Evolutionary conservation across 2,888 invertebrate genomes (phyloP), one percentile per base, ranked within the genome.

Genomic region (Poecilobothrus nobilitatus): DNA sequence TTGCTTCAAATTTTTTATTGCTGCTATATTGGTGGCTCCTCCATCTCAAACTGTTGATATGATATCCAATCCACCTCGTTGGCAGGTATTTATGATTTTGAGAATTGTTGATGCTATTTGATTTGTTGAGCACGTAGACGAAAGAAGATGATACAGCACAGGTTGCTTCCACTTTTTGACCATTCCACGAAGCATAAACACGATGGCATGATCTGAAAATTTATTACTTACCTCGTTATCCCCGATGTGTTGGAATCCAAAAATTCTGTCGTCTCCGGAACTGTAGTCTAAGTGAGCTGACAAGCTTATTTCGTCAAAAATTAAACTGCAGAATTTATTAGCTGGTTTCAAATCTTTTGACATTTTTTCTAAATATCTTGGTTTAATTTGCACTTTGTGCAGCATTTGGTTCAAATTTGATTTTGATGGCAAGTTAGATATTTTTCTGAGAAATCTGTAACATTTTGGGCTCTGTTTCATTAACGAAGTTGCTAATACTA

Each of bases 151-250:
- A 63, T 27, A 63, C 27, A 63, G 4, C 2, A 63, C 27, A 7
- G 63, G 27, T 15, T 63, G 63, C 15, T 63, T 63, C 63, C 63
- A 63, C 27, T 63, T 63, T 63, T 63, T 63, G 9, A 63, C 63
- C 2, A 63, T 27, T 1, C 63, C 63, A 63, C 63, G 63, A 22
- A 63, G 63, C 63, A 63, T 63, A 63, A 63, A 63, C 4, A 15
- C 27, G 6, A 63, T 63, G 1, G 27, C 63, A 63, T 63, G 63
- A 27, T 63, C 27, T 2, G 15, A 7, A 63, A 63, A 27, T 27
- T 63, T 63, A 5, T 5, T 12, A 27, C 27, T 27, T 15, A 8
- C 7, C 3, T 63, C 27, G 15, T 9, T 6, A 22, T 63, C 27
- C 3, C 63, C 27, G 15, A 18, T 15, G 15, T 63, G 3, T 63